Evolutionary conservation across 2,797 vertebrate genomes (phyloP).

Genomic region (Macropodus opercularis): DNA sequence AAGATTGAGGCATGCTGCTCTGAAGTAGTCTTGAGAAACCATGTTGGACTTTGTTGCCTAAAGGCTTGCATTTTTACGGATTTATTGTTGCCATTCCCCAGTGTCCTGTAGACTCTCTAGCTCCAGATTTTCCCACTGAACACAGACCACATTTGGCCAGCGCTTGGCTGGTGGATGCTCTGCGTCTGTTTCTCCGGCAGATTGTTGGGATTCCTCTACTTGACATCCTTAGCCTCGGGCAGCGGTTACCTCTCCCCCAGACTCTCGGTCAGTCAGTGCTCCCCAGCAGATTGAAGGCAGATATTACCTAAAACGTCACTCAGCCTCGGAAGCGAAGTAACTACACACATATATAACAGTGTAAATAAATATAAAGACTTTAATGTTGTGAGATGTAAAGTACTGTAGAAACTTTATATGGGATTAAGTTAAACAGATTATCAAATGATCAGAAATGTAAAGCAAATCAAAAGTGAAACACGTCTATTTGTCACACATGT

Average conservation of each 20-base stretch:
- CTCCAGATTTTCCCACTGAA: constrained; percentile 69
- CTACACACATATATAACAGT: background rate
- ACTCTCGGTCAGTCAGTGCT: constrained; percentile 24
- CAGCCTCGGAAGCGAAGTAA: constrained; percentile 7
- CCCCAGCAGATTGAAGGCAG: constrained; percentile 19
- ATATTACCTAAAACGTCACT: constrained; percentile 16
- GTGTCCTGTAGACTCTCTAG: constrained; percentile 64
- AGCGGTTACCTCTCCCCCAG: constrained; percentile 47
- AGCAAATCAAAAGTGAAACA: background rate
- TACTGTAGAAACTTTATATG: no score
- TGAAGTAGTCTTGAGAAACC: constrained; percentile 42
- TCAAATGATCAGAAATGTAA: no score
- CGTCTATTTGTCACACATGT: no score
- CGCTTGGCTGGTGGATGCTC: constrained; percentile 42
- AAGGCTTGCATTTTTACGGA: constrained; percentile 36
- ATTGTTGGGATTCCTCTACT: constrained; percentile 74
- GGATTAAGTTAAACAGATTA: no score
- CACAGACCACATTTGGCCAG: constrained; percentile 60
- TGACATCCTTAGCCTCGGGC: constrained; percentile 72
- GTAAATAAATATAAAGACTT: background rate
- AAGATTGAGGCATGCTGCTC: constrained; percentile 28
- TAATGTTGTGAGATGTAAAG: no score
- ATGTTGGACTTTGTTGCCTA: constrained; percentile 25
- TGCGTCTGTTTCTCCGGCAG: constrained; percentile 64
- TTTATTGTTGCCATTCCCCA: constrained; percentile 58